These are phyloP conservation scores for Aplochiton taeniatus DNA, from an alignment of 2,797 vertebrate species.

Conservation along the genomic window DNA sequence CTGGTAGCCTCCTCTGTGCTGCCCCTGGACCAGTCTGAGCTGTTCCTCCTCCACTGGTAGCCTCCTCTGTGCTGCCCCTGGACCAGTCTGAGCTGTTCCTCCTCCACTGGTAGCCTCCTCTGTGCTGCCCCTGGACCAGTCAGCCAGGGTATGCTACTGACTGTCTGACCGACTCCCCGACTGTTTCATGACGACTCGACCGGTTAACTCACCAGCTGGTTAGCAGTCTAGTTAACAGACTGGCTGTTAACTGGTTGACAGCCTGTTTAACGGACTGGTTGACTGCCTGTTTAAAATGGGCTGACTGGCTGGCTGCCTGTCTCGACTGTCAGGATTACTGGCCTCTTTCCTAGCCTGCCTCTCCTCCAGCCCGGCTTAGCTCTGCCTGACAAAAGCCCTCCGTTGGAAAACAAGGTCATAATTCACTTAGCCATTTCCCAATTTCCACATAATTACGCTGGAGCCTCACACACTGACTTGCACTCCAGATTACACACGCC, in stretches of 20 bases:
- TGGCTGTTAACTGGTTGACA: neutral
- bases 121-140: no score
- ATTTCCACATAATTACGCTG: slow-evolving; percentile 75
- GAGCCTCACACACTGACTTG: slow-evolving; percentile 42
- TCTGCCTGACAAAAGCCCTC: slow-evolving; percentile 70
- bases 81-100: no score
- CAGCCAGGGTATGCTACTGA: no score
- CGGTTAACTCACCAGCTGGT: no score
- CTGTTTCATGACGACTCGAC: no score
- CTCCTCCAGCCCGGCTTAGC: slow-evolving; percentile 45
- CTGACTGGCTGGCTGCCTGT: neutral
- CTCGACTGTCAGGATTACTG: neutral
- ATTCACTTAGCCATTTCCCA: slow-evolving; percentile 77
- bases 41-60: no score
- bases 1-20: no score
- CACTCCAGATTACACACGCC: slow-evolving; percentile 19
- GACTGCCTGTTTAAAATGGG: neutral
- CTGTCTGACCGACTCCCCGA: no score
- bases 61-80: no score
- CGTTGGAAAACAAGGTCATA: slow-evolving; percentile 75
- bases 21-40: no score
- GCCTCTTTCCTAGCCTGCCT: no score
- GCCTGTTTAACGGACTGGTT: neutral
- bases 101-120: no score
- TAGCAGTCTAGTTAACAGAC: neutral